Conservation (phyloP, 2,888 invertebrate species). For the Drosophila picticornis region DNA sequence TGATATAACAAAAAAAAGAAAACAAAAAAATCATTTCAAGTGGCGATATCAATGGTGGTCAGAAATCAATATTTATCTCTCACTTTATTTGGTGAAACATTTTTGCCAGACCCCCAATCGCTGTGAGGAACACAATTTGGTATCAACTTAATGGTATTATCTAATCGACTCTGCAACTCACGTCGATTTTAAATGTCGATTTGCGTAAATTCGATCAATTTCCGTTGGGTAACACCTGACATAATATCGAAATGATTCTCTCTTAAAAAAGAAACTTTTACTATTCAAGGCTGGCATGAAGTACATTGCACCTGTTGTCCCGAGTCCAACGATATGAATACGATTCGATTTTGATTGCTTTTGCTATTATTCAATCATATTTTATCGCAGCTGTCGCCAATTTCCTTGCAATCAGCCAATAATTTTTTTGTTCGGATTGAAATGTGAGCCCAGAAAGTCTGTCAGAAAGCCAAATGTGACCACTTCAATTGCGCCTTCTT, state of each 20-base stretch:
- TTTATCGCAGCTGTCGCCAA: conserved; percentile 62
- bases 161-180: not conserved
- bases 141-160: not conserved
- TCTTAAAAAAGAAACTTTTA: not conserved
- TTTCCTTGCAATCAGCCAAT: conserved; percentile 21
- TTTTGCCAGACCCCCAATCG: not conserved
- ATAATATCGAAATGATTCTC: not conserved
- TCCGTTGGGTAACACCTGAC: not conserved
- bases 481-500: conserved; percentile 14
- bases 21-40: not conserved
- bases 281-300: conserved; percentile 5
- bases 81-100: not conserved
- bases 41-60: not conserved
- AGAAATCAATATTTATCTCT: conserved; percentile 10
- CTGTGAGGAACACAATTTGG: not conserved
- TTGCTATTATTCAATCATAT: conserved; percentile 64
- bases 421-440: conserved; percentile 6
- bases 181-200: not conserved
- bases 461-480: conserved; percentile 55
- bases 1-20: not conserved
- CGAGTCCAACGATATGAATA: conserved; percentile 46
- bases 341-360: conserved; percentile 25
- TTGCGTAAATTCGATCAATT: not conserved
- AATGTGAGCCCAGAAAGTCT: conserved; percentile 19
- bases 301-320: conserved; percentile 47